Evolutionary conservation across 2,888 invertebrate species (phyloP), one percentile per base, ranked within the genome.

Genomic region (Piscicola geometra): DNA sequence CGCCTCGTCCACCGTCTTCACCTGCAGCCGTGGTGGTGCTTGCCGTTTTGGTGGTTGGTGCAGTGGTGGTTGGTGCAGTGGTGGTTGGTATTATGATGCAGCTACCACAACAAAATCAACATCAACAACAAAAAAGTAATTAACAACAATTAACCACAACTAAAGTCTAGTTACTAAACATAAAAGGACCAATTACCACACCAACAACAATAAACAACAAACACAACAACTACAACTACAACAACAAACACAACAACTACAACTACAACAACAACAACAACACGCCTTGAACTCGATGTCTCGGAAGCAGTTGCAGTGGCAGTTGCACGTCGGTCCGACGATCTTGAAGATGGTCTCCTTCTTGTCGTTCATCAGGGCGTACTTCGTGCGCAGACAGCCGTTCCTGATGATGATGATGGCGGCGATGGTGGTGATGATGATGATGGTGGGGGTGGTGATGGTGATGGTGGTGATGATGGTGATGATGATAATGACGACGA

Each of bases 201-300:
- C 5, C 5, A 64, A 64, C 64, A 64, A 64, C 64, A 64, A 30
- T 21, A 64, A n/a, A 64, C 21, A 64, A 64, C 64, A 64, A 21
- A 5, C 5, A 64, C 64, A 64, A 64, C 30, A 64, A 64, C 30
- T 3, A 64, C 30, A 64, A 64, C 21, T 12, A 64, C 30, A 64
- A 64, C 21, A 64, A 21, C 64, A 64, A 21, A 5, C 5, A 64
- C 64, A 64, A 64, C 30, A 64, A 64, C 30, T 12, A 64, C 30
- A 64, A 64, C 30, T 3, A 64, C 30, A 64, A 3, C 30, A 64
- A 12, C 50, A 18, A 1, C 30, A 71, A 71, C 69, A 21, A 32
- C 30, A 79, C 78, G 84, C 84, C 68, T 78, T 78, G 69, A 84
- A 85, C 36, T 83, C 82, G 35, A 82, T 80, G 76, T 85, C 84